These are phyloP conservation scores for Dione vanillae DNA, from an alignment of 2,888 invertebrate species.

Conservation along the genomic window DNA sequence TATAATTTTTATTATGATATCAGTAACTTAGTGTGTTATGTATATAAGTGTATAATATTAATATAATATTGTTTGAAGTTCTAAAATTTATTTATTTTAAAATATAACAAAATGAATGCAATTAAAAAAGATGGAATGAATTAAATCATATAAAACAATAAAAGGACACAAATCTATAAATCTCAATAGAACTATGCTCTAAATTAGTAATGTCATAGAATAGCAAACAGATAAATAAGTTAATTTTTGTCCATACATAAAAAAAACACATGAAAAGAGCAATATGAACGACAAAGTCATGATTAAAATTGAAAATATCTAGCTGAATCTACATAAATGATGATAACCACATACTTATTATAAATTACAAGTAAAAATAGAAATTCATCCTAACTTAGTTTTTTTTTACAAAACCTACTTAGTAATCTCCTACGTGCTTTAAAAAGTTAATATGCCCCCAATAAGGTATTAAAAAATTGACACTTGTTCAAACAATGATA, in stretches of 20 bases:
- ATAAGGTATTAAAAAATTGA: constrained; percentile 45
- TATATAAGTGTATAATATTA: too few species aligned
- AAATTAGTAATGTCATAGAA: constrained; percentile 37
- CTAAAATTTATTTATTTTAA: too few species aligned
- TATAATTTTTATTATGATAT: too few species aligned
- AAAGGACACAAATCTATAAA: constrained; percentile 28
- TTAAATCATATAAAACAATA: too few species aligned
- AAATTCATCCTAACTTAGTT: constrained; percentile 69
- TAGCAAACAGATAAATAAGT: constrained; percentile 27
- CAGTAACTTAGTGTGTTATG: too few species aligned
- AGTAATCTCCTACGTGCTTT: constrained; percentile 57
- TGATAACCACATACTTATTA: constrained; percentile 55
- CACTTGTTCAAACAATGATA: constrained; percentile 20
- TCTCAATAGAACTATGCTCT: constrained; percentile 5
- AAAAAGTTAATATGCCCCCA: constrained; percentile 51
- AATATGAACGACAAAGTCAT: constrained; percentile 25
- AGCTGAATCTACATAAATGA: constrained; percentile 69
- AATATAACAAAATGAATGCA: too few species aligned
- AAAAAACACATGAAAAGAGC: constrained; percentile 25
- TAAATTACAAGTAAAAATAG: constrained; percentile 62
- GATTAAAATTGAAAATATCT: constrained; percentile 57
- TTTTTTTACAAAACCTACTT: constrained; percentile 60
- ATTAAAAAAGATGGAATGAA: too few species aligned
- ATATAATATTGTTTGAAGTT: too few species aligned
- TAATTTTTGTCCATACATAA: constrained; percentile 15